A percentile compares a stretch with the other conserved stretches of the same genome.
Evolutionary conservation across 1,140 invertebrate species (phyloP).

Genomic region (Aphaenogaster rudis): DNA sequence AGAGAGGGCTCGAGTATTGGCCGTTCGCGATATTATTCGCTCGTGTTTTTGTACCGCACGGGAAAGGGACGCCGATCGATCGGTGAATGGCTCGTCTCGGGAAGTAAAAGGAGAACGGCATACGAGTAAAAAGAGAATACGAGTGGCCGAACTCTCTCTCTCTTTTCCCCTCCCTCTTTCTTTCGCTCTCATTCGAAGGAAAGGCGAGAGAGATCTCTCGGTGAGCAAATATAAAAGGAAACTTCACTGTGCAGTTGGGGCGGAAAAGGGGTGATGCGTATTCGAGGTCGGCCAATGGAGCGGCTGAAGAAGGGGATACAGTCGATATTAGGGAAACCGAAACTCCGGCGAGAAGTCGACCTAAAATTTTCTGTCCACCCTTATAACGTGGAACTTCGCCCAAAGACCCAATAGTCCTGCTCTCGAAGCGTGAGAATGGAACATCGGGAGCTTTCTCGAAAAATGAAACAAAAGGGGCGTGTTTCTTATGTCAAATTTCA

Average conservation of each 20-base stretch:
- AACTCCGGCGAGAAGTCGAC: constrained; percentile 38
- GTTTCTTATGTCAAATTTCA: constrained; percentile 11
- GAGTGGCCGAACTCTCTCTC: constrained; percentile 31
- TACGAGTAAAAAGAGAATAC: constrained; percentile 59
- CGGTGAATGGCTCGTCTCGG: constrained; percentile 18
- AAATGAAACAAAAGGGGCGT: background rate
- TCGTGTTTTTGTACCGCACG: constrained; percentile 40
- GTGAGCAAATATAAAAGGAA: constrained; percentile 65
- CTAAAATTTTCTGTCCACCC: constrained; percentile 40
- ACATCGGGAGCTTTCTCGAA: constrained; percentile 26
- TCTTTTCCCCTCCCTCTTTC: background rate
- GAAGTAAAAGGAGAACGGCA: constrained; percentile 50
- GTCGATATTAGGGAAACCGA: constrained; percentile 59
- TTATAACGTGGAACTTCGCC: constrained; percentile 32
- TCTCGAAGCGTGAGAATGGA: constrained; percentile 36
- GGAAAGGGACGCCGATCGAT: constrained; percentile 41
- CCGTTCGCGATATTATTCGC: constrained; percentile 54
- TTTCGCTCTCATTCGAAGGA: background rate
- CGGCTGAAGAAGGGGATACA: constrained; percentile 15
- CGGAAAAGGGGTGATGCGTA: constrained; percentile 47
- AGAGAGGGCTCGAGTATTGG: constrained; percentile 36
- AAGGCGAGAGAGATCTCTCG: constrained; percentile 32
- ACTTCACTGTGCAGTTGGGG: constrained; percentile 39
- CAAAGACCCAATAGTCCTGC: constrained; percentile 10
- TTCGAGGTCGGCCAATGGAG: constrained; percentile 39